A percentile compares a stretch with the other conserved stretches of the same genome.
Conservation (phyloP, 2,113 vertebrate genomes). For the Amphiprion percula region DNA sequence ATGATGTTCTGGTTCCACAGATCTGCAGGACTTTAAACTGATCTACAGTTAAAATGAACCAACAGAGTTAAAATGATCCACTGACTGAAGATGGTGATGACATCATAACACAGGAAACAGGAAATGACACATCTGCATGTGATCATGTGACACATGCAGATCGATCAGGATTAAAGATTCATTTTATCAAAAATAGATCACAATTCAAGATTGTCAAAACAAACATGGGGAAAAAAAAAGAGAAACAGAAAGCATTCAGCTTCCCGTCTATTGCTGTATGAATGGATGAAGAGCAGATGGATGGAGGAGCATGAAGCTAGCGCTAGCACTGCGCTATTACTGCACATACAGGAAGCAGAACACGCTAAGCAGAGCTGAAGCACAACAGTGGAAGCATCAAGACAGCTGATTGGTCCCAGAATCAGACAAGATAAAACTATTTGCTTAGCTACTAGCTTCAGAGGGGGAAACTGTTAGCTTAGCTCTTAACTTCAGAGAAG, state of each 20-base stretch:
- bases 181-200: conserved; percentile 79
- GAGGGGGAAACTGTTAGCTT: too few species aligned
- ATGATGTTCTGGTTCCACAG: too few species aligned
- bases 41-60: not conserved
- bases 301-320: not conserved
- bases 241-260: conserved; percentile 26
- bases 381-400: too few species aligned
- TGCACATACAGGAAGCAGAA: conserved; percentile 36
- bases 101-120: conserved; percentile 11
- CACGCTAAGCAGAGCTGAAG: conserved; percentile 12
- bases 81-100: conserved; percentile 1
- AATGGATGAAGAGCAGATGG: too few species aligned
- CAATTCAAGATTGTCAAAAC: conserved; percentile 53
- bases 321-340: not conserved
- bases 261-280: not conserved
- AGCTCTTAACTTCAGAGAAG: too few species aligned
- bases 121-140: conserved; percentile 40
- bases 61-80: too few species aligned
- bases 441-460: too few species aligned
- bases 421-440: too few species aligned
- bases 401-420: too few species aligned
- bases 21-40: too few species aligned
- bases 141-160: conserved; percentile 42
- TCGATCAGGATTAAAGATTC: conserved; percentile 61
- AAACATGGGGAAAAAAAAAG: conserved; percentile 43